Base-by-base conservation (phyloP, 2,113 vertebrate genomes). In the Pollachius pollachius region DNA sequence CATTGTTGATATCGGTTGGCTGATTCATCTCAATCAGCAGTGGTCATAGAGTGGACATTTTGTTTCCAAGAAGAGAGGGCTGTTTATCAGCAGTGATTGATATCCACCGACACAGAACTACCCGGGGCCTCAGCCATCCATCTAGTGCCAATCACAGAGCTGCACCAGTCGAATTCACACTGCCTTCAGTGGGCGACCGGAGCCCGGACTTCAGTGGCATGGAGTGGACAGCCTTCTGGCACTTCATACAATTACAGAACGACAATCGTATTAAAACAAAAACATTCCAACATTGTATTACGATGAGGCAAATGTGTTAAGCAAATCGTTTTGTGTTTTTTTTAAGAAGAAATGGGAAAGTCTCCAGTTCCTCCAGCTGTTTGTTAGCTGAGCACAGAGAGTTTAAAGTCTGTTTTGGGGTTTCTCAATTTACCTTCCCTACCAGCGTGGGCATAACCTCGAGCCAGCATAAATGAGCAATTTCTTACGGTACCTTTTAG, bases 41-140 rank as follows among this genome's bases (percentile, higher is more conserved):
- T 69, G 70, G 78, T 63, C 74, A 84, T 85, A 79, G 65, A 83
- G 73, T 77, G 78, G 69, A 76, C 81, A 84, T 85, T 88, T 48
- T 81, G 77, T 85, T 88, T 85, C 80, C 79, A 69, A 12, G 77
- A 12, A 62, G 78, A 87, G 83, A 73, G 67, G 75, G 75, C 70
- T 68, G 81, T 87, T 87, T 81, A 90, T 89, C 83, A 84, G 30
- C 61, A 9, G 77, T 84, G 87, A 87, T 77, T 88, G 86, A 90
- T 88, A 79, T 81, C 76, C 86, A 76, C 74, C 79, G 75, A 78
- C 81, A 68, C 71, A 71, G 75, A 70, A 74, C 79, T 77, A 87
- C 89, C 81, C 80, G 52, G 5, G 81, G 87, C 86, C 75, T 73
- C 59, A 69, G 68, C 71, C 74, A 83, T 83, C 83, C 77, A 81